These are phyloP conservation scores for Musca vetustissima DNA, from an alignment of 1,140 invertebrate genomes.

Conservation along the genomic window DNA sequence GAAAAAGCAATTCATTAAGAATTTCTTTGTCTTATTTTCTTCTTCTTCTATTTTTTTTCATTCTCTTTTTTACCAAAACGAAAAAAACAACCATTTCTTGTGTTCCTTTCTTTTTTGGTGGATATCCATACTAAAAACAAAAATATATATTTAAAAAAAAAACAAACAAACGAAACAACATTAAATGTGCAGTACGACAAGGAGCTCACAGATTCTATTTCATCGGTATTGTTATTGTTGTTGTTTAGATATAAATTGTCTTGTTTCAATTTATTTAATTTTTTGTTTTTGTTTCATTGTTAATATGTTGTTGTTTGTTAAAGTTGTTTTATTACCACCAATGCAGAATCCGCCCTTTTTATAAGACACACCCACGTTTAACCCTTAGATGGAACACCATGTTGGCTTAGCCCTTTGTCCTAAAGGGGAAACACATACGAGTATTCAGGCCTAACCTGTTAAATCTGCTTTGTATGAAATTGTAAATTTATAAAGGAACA, in stretches of 20 bases:
- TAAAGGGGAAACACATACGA: too few relatives aligned
- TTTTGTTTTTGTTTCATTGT: conserved; percentile 6
- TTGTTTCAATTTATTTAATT: conserved; percentile 13
- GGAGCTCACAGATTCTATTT: conserved; percentile 57
- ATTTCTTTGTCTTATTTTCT: background rate
- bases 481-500: too few relatives aligned
- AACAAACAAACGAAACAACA: background rate
- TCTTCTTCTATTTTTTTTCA: conserved; percentile 29
- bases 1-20: background rate
- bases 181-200: conserved; percentile 55
- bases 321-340: background rate
- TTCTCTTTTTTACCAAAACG: conserved; percentile 28
- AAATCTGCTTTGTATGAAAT: too few relatives aligned
- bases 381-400: too few relatives aligned
- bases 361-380: background rate
- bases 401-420: too few relatives aligned
- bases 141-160: conserved; percentile 26
- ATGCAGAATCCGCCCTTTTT: background rate
- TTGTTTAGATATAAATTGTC: conserved; percentile 19
- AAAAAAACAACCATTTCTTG: conserved; percentile 25
- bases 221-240: conserved; percentile 46
- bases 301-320: conserved; percentile 20
- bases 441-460: too few relatives aligned
- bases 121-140: conserved; percentile 33
- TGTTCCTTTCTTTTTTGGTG: conserved; percentile 32